Evolutionary conservation across 2,113 vertebrate genomes (phyloP).

Genomic region (Scortum barcoo): DNA sequence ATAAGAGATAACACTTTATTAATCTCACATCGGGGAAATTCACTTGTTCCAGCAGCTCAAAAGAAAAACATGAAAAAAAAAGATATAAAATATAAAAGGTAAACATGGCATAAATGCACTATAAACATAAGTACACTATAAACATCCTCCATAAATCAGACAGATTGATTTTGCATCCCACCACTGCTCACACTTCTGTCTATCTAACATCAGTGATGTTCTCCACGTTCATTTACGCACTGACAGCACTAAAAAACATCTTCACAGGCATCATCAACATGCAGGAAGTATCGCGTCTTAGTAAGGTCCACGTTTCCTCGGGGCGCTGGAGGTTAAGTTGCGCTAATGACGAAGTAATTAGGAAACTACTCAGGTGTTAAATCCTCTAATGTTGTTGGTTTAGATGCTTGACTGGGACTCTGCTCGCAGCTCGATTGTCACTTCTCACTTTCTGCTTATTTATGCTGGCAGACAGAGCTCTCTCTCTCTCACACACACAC

Average conservation of each 20-base stretch:
- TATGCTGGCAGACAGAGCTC: slow-evolving; percentile 25
- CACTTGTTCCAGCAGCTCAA: no score
- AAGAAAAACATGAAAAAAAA: no score
- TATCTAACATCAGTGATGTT: not conserved
- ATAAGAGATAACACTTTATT: no score
- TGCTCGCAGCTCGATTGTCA: slow-evolving; percentile 32
- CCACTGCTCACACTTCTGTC: no score
- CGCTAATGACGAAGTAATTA: slow-evolving; percentile 69
- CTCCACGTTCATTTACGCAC: not conserved
- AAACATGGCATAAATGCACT: no score
- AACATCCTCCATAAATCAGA: no score
- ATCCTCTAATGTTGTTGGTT: slow-evolving; percentile 63
- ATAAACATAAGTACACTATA: no score
- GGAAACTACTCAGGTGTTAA: slow-evolving; percentile 65
- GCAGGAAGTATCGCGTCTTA: not conserved
- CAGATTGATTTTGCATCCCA: no score
- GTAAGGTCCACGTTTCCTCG: not conserved
- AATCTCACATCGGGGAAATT: no score
- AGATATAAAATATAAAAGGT: no score
- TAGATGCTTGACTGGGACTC: slow-evolving; percentile 36
- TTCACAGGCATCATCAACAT: not conserved
- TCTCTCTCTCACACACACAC: not conserved
- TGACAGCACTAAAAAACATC: not conserved
- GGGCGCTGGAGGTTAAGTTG: slow-evolving; percentile 40
- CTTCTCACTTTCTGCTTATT: slow-evolving; percentile 39